Base-by-base conservation (phyloP, 2,113 vertebrate species). In the Collichthys lucidus region DNA sequence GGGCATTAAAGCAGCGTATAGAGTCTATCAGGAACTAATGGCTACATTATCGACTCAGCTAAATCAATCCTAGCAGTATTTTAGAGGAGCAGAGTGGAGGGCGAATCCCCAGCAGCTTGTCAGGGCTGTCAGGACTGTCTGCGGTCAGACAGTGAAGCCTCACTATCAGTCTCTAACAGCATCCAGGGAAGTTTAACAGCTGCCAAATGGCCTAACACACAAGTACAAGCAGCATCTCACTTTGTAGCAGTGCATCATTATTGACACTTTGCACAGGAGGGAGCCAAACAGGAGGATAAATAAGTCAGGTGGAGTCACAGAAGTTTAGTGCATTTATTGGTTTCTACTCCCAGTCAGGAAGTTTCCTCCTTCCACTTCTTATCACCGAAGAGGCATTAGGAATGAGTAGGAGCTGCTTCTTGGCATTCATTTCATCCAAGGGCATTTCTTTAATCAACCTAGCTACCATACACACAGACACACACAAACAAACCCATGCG, bases 131-230 rank as follows among this genome's bases (percentile, higher is more conserved):
- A n/a, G 44, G 50, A 79, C 29, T 19, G 42, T 59, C 63, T 70
- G 60, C 46, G 72, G 47, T 52, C 57, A 8, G 46, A 29, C 47
- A 44, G 16, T 9, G 19, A 78, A 78, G 74, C 8, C 1, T 8
- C 2, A n/a, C 35, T 74, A 83, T 84, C 65, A 29, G 20, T 42
- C 46, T 78, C 29, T 63, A 42, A 60, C 52, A 59, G 61, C 63
- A 52, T 65, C 73, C 55, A 14, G 35, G 20, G 44, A 60, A 55
- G 20, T 59, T 29, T 11, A 15, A 68, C 29, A 19, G 46, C 35
- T 84, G 80, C 77, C 66, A 49, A 29, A 59, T 42, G 20, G 72
- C 74, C 20, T 44, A 78, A 71, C 2, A 5, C 67, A 77, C 47
- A 22, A 49, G 73, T 66, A 64, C 20, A 31, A 6, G 70, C 3